Conservation (phyloP, 1,140 invertebrate genomes). For the Plodia interpunctella region DNA sequence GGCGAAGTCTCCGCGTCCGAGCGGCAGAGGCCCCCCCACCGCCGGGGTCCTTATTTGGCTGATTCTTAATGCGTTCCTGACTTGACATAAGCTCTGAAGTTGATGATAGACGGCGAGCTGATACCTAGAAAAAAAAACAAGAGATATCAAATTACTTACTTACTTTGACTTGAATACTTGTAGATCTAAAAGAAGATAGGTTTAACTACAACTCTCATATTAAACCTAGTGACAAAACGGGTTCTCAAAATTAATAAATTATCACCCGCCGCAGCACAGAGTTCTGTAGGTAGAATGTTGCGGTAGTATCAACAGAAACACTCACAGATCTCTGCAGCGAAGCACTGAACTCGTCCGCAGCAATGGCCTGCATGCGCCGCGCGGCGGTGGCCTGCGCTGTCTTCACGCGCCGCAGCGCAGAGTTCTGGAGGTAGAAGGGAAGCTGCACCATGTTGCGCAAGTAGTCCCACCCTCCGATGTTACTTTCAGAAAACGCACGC, state of each 20-base stretch:
- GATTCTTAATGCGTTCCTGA: slow-evolving; percentile 78
- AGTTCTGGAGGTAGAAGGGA: slow-evolving; percentile 98
- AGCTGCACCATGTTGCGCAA: slow-evolving; percentile 97
- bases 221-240: too few species aligned
- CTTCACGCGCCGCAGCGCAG: slow-evolving; percentile 92
- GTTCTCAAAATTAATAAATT: too few species aligned
- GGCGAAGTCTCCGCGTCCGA: slow-evolving; percentile 80
- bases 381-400: slow-evolving; percentile 88
- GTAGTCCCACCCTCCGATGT: slow-evolving; percentile 95
- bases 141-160: neutral
- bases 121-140: slow-evolving; percentile 64
- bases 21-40: slow-evolving; percentile 20
- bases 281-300: too few species aligned
- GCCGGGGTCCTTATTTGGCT: slow-evolving; percentile 38
- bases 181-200: too few species aligned
- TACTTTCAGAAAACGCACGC: slow-evolving; percentile 90
- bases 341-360: slow-evolving; percentile 62
- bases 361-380: slow-evolving; percentile 79
- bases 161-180: too few species aligned
- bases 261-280: too few species aligned
- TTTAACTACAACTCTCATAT: too few species aligned
- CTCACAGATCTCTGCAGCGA: slow-evolving; percentile 72
- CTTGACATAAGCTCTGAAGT: slow-evolving; percentile 88
- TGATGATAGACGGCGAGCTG: slow-evolving; percentile 85
- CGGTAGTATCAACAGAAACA: neutral